Evolutionary conservation across 1,140 invertebrate genomes (phyloP).

Genomic region (Streblospio benedicti): DNA sequence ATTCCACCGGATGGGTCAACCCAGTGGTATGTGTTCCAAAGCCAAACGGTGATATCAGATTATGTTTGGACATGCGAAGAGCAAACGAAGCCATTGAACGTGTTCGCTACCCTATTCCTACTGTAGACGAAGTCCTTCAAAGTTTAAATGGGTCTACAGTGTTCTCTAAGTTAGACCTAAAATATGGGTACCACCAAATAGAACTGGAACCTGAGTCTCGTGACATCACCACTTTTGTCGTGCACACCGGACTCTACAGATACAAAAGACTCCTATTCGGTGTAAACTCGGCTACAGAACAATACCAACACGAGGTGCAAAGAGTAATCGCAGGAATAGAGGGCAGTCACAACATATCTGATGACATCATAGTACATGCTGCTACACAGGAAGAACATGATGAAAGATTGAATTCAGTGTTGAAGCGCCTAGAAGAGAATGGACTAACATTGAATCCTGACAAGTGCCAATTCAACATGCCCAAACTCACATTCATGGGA

Average conservation of each 20-base stretch:
- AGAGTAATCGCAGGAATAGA: not conserved
- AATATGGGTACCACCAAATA: conserved; percentile 22
- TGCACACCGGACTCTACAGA: conserved; percentile 14
- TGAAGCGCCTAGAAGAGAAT: not conserved
- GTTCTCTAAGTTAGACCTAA: conserved; percentile 22
- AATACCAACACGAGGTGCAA: not conserved
- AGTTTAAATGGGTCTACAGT: conserved; percentile 1
- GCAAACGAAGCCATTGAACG: conserved; percentile 11
- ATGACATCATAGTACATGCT: not conserved
- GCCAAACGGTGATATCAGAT: conserved; percentile 4
- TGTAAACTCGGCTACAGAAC: conserved; percentile 1
- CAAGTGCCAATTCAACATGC: conserved; percentile 3
- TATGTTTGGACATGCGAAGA: conserved; percentile 12
- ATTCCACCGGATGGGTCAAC: conserved; percentile 9
- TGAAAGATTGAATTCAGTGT: not conserved
- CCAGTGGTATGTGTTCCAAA: conserved; percentile 9
- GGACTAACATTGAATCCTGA: not conserved
- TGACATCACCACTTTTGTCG: conserved; percentile 8
- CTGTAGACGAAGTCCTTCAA: conserved; percentile 8
- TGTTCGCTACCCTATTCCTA: conserved; percentile 12
- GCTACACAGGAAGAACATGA: not conserved
- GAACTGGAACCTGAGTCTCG: conserved; percentile 19
- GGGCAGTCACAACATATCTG: not conserved
- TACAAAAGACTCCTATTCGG: conserved; percentile 22
- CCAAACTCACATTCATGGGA: not conserved